A percentile compares a stretch with the other conserved stretches of the same genome.
Evolutionary conservation across 1,140 invertebrate species (phyloP).

Genomic region (Bactericera cockerelli): DNA sequence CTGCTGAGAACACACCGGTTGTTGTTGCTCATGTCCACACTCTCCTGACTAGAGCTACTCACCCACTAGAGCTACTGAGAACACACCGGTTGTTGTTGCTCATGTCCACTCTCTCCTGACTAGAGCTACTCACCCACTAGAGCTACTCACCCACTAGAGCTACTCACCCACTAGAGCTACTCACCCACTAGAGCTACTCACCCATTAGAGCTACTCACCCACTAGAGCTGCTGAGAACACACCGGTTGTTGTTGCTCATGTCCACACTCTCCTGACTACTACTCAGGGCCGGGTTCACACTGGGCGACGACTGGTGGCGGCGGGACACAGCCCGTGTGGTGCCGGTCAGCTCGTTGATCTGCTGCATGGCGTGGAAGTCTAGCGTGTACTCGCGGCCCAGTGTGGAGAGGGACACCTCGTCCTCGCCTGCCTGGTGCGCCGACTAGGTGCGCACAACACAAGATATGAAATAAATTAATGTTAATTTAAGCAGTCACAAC

Average conservation of each 20-base stretch:
- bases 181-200: too few species aligned
- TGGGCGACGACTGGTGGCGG: constrained; percentile 29
- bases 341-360: constrained; percentile 95
- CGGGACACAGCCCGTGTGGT: constrained; percentile 81
- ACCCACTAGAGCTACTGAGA: too few species aligned
- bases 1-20: too few species aligned
- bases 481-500: not conserved
- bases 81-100: too few species aligned
- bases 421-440: constrained; percentile 81
- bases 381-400: constrained; percentile 86
- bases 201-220: constrained; percentile 9
- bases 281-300: constrained; percentile 4
- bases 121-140: too few species aligned
- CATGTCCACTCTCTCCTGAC: too few species aligned
- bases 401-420: constrained; percentile 83
- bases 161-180: too few species aligned
- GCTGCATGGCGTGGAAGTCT: constrained; percentile 93
- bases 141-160: too few species aligned
- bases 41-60: too few species aligned
- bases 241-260: constrained; percentile 11
- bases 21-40: too few species aligned
- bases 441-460: constrained; percentile 49
- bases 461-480: constrained; percentile 11
- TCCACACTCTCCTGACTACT: not conserved
- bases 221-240: constrained; percentile 8